Evolutionary conservation across 2,113 vertebrate genomes (phyloP).

Genomic region (Carollia perspicillata): DNA sequence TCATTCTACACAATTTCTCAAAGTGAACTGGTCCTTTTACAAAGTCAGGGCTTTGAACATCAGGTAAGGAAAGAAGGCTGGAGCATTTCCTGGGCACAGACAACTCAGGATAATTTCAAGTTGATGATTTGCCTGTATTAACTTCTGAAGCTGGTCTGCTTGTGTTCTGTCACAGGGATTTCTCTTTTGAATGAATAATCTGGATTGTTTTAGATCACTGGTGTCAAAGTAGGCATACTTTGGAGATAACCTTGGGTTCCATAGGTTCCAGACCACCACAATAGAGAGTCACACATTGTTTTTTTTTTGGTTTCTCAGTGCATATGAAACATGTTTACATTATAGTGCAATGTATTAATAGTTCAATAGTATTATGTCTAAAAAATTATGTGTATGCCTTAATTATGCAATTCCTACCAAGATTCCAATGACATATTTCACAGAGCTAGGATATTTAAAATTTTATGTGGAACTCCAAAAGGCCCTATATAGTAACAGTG

Average conservation of each 20-base stretch:
- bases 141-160: neutral
- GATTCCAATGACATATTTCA: no score
- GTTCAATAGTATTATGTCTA: neutral
- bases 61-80: accelerated
- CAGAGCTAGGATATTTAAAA: no score
- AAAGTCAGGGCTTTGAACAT: neutral
- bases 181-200: neutral
- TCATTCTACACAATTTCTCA: neutral
- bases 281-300: neutral
- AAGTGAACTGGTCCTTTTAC: neutral
- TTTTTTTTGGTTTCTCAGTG: neutral
- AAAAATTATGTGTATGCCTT: neutral
- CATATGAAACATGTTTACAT: neutral
- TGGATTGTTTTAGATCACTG: neutral
- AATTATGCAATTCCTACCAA: neutral
- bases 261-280: neutral
- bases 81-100: neutral
- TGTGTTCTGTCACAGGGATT: neutral
- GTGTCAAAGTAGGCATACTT: neutral
- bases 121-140: neutral
- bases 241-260: no score
- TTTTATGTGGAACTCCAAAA: no score
- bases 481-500: no score
- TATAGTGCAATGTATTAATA: neutral
- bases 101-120: neutral